Conservation (phyloP, 1,140 invertebrate species). For the Drosophila mojavensis region DNA sequence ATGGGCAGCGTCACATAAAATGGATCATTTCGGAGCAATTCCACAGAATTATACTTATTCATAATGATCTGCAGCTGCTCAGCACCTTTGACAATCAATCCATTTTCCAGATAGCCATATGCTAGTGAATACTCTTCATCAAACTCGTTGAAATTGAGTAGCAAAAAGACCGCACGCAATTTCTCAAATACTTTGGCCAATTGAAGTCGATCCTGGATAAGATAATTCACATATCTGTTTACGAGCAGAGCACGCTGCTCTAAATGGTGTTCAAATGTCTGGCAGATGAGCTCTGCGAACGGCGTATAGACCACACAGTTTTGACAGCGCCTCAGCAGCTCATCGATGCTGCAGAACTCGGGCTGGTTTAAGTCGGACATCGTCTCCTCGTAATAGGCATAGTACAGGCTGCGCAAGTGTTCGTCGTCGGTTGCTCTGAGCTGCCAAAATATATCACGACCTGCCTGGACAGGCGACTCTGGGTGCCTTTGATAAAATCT, state of each 20-base stretch:
- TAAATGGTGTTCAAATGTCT: conserved; percentile 8
- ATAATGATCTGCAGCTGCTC: conserved; percentile 13
- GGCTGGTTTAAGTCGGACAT: conserved; percentile 6
- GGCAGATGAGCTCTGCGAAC: conserved; percentile 25
- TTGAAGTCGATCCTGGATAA: conserved; percentile 9
- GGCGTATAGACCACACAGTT: conserved; percentile 31
- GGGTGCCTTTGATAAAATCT: conserved; percentile 16
- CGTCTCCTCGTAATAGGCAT: conserved; percentile 32
- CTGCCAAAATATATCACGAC: conserved; percentile 34
- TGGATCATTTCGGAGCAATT: background rate
- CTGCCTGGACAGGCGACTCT: accelerated
- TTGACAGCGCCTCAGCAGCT: conserved; percentile 16
- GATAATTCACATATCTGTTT: conserved; percentile 20
- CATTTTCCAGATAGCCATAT: background rate
- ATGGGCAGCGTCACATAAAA: conserved; percentile 1
- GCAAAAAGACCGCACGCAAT: conserved; percentile 11
- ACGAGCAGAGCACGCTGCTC: conserved; percentile 6
- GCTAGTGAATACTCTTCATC: background rate
- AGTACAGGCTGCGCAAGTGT: conserved; percentile 22
- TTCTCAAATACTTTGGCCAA: background rate
- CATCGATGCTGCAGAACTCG: background rate
- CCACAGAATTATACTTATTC: background rate
- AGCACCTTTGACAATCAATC: background rate
- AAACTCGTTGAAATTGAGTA: background rate
- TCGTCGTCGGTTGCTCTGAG: background rate